Evolutionary conservation across 2,113 vertebrate species (phyloP).

Genomic region (Ornithorhynchus anatinus): DNA sequence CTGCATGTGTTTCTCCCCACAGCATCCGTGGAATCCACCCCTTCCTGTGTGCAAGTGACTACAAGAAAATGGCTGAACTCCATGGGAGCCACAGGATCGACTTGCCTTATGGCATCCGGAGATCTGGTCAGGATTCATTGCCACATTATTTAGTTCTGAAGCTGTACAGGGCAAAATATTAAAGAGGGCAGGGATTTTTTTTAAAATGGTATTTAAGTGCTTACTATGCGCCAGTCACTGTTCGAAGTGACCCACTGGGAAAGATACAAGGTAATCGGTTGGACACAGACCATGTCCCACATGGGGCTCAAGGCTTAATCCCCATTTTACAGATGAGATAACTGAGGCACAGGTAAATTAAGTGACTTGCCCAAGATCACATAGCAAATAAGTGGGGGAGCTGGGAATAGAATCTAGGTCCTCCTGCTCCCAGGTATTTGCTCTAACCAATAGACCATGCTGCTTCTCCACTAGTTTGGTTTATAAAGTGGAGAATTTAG

Average conservation of each 20-base stretch:
- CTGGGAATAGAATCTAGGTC: too few species aligned
- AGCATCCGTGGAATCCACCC: constrained; percentile 69
- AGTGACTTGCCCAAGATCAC: too few species aligned
- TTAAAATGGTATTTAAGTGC: not conserved
- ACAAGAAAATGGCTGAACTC: constrained; percentile 52
- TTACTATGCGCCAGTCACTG: not conserved
- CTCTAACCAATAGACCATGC: too few species aligned
- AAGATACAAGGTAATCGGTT: not conserved
- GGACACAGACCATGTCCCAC: not conserved
- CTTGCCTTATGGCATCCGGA: constrained; percentile 71
- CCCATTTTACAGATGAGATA: not conserved
- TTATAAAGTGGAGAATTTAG: too few species aligned
- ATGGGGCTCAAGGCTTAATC: not conserved
- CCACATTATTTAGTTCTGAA: not conserved
- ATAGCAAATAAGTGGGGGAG: too few species aligned
- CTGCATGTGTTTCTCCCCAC: not conserved
- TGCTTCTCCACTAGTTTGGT: too few species aligned
- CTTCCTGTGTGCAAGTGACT: constrained; percentile 69
- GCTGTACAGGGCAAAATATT: not conserved
- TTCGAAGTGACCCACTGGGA: not conserved
- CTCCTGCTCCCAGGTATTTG: too few species aligned
- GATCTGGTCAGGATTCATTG: constrained; percentile 66
- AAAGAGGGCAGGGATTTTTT: too few species aligned
- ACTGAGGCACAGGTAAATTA: too few species aligned
- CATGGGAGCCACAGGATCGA: constrained; percentile 58